Evolutionary conservation across 2,113 vertebrate species (phyloP), one percentile per base, ranked within the genome.

Genomic region (Lepisosteus osseus): DNA sequence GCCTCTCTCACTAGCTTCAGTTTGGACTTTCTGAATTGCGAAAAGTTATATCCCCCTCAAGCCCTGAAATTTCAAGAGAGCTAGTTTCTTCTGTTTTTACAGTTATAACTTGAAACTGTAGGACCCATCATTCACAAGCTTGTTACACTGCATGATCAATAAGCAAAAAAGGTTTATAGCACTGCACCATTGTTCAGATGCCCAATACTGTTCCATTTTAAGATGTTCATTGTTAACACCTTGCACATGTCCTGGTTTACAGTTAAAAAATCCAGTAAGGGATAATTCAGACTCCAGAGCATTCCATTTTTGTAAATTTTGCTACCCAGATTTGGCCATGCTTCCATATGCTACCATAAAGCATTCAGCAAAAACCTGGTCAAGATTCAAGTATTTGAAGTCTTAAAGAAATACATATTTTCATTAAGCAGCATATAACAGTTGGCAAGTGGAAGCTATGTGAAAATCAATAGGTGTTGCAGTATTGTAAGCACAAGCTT

Each of bases 311-410:
- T 83, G 76, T 63, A 68, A 69, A 13, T 74, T 84, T 84, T 72
- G 71, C 75, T 67, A 72, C 72, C 81, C 80, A 83, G 79, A 83
- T 83, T 29, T 67, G 68, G 76, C 4, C 54, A n/a, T 8, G 2
- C 8, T 17, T 54, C 73, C 72, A 56, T 29, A 67, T 70, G 62
- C 14, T n/a, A 7, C 43, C 59, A 40, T 51, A 11, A 9, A 43
- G 15, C 62, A 70, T 51, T 8, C 65, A 54, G 68, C 17, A 47
- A 44, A 70, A 74, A 55, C 44, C 47, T 62, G 61, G 47, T 74
- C 47, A 5, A 8, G 4, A 8, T 15, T 62, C 55, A 66, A 6
- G 42, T 66, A 45, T 45, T n/a, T 44, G 9, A 5, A 51, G 47
- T 6, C 47, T 51, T 51, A 51, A 5, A 51, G 47, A 51, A 51